Conservation (phyloP, 2,888 invertebrate genomes). For the Allophyes oxyacanthae region DNA sequence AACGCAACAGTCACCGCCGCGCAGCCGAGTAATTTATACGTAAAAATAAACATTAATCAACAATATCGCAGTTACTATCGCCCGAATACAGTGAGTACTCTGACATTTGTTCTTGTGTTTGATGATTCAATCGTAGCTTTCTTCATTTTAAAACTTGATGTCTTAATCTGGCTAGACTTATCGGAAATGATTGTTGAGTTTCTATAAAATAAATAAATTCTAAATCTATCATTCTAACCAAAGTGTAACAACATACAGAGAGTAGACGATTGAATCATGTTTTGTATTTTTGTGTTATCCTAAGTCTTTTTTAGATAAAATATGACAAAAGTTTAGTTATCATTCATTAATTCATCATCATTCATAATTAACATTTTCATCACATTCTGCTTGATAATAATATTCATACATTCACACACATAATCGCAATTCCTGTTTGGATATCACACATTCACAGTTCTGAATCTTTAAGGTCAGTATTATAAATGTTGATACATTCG, state of each 20-base stretch:
- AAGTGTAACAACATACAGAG: constrained; percentile 14
- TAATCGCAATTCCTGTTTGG: constrained; percentile 52
- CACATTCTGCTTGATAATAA: constrained; percentile 60
- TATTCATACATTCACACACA: constrained; percentile 58
- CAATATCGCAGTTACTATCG: constrained; percentile 84
- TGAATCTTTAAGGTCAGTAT: constrained; percentile 49
- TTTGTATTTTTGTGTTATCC: constrained; percentile 35
- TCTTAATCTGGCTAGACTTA: constrained; percentile 11
- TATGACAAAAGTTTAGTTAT: constrained; percentile 48
- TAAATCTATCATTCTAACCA: no score
- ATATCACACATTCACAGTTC: constrained; percentile 52
- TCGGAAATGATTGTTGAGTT: constrained; percentile 4
- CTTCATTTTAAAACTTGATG: constrained; percentile 61
- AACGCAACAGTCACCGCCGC: constrained; percentile 88
- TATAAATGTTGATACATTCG: constrained; percentile 41
- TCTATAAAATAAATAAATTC: constrained; percentile 15
- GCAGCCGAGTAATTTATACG: constrained; percentile 87
- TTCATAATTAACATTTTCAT: constrained; percentile 66
- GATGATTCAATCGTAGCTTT: constrained; percentile 75
- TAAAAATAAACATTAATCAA: constrained; percentile 87
- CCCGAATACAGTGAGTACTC: constrained; percentile 86
- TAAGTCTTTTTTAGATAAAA: constrained; percentile 38
- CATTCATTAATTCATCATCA: constrained; percentile 64
- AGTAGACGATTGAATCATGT: constrained; percentile 45
- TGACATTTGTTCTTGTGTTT: constrained; percentile 73